A percentile compares a stretch with the other conserved stretches of the same genome.
phyloP scores from a whole-genome alignment of 1,140 invertebrate genomes.

The Bombus confusus region DNA sequence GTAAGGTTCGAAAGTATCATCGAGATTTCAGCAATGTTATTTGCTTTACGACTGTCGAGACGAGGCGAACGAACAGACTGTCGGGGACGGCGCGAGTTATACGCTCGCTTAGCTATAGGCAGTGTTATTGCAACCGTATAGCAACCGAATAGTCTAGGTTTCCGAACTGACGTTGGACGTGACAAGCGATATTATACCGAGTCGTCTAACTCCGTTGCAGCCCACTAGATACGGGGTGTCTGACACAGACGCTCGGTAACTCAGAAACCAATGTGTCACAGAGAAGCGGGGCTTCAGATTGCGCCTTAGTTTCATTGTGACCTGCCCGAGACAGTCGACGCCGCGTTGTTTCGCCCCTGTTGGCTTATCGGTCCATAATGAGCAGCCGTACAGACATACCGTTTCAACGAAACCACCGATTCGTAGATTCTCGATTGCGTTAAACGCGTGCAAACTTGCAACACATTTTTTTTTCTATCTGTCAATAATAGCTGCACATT shows the following conservation, averaged over 20 bases:
- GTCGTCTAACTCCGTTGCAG: slow-evolving; percentile 55
- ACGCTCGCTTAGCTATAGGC: background rate
- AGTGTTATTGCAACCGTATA: slow-evolving; percentile 23
- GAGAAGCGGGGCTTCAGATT: slow-evolving; percentile 37
- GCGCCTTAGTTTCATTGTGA: slow-evolving; percentile 55
- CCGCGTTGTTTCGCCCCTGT: background rate
- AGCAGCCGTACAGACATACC: background rate
- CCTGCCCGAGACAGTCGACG: slow-evolving; percentile 59
- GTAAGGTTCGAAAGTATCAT: background rate
- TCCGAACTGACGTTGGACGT: slow-evolving; percentile 70
- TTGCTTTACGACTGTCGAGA: background rate
- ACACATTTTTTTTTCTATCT: background rate
- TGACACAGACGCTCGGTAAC: slow-evolving; percentile 71
- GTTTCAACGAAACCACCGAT: background rate
- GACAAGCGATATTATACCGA: slow-evolving; percentile 75
- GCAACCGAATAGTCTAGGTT: slow-evolving; percentile 52
- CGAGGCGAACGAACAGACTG: slow-evolving; percentile 26
- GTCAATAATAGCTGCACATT: slow-evolving; percentile 28
- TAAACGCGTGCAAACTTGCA: background rate
- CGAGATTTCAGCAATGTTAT: slow-evolving; percentile 1
- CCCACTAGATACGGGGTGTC: slow-evolving; percentile 64
- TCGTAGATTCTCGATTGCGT: background rate
- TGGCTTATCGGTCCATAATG: background rate
- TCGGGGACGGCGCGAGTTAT: slow-evolving; percentile 15
- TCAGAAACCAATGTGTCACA: slow-evolving; percentile 70